phyloP scores from a whole-genome alignment of 2,113 vertebrate genomes.

The Arothron firmamentum region DNA sequence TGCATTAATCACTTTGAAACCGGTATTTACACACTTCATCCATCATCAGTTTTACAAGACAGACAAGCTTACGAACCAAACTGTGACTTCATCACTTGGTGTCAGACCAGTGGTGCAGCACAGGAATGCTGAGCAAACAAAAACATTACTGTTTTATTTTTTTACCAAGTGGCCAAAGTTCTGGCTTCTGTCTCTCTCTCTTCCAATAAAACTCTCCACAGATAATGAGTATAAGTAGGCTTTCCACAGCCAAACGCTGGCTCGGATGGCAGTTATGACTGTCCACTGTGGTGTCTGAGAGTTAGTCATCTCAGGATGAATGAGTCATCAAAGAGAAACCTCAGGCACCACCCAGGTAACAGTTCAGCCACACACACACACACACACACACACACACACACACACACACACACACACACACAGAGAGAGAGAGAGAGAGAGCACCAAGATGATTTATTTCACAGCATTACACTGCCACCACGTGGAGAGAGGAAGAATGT shows the following conservation, averaged over 20 bases:
- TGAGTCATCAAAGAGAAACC: slow-evolving; percentile 62
- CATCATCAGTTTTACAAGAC: slow-evolving; percentile 4
- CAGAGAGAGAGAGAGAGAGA: not conserved
- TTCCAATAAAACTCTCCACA: slow-evolving; percentile 46
- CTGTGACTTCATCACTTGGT: slow-evolving; percentile 25
- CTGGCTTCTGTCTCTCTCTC: slow-evolving; percentile 20
- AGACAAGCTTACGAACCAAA: slow-evolving; percentile 14
- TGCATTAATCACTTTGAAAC: slow-evolving; percentile 27
- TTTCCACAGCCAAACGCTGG: slow-evolving; percentile 24
- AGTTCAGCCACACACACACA: slow-evolving; percentile 26
- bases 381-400: slow-evolving; percentile 5
- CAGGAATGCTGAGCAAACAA: slow-evolving; percentile 42
- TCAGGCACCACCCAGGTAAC: slow-evolving; percentile 58
- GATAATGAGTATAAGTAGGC: slow-evolving; percentile 37
- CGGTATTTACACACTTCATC: slow-evolving; percentile 10
- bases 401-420: slow-evolving; percentile 21
- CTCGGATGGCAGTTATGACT: slow-evolving; percentile 39
- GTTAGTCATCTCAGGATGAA: slow-evolving; percentile 60
- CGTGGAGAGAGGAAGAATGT: slow-evolving; percentile 35
- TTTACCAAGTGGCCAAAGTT: slow-evolving; percentile 31
- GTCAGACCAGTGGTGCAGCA: slow-evolving; percentile 14
- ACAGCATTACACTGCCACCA: slow-evolving; percentile 53
- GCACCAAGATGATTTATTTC: slow-evolving; percentile 1
- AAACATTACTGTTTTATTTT: slow-evolving; percentile 38
- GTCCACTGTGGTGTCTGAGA: slow-evolving; percentile 47